A percentile compares a stretch with the other conserved stretches of the same genome.
Conservation (phyloP, 1,140 invertebrate species). For the Pseudomyrmex dendroicus region DNA sequence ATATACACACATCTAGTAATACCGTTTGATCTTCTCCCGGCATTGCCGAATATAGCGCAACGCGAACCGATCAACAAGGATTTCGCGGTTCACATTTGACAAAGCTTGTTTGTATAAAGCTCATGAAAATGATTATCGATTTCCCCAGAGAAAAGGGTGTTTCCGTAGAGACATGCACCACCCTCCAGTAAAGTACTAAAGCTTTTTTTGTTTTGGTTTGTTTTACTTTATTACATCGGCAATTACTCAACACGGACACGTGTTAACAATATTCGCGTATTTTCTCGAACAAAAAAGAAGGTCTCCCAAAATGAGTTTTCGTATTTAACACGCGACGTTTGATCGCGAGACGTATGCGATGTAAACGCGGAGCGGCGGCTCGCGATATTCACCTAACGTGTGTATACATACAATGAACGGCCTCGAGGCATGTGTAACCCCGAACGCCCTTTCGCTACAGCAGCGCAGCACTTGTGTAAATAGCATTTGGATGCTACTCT, state of each 20-base stretch:
- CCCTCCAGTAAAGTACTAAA: too few relatives aligned
- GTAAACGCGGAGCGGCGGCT: too few relatives aligned
- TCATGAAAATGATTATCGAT: slow-evolving; percentile 28
- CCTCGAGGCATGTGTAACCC: slow-evolving; percentile 28
- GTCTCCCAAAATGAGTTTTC: background rate
- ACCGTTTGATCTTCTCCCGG: too few relatives aligned
- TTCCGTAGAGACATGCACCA: background rate
- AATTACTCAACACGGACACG: slow-evolving; percentile 36
- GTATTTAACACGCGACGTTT: slow-evolving; percentile 30
- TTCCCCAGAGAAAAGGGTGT: background rate
- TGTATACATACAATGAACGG: background rate
- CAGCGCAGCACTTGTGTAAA: slow-evolving; percentile 71
- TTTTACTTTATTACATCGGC: background rate
- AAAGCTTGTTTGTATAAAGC: background rate
- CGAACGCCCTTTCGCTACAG: slow-evolving; percentile 64
- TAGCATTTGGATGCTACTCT: slow-evolving; percentile 75
- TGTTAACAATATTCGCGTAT: background rate
- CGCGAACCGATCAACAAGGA: background rate
- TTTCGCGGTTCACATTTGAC: background rate
- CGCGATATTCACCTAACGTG: too few relatives aligned
- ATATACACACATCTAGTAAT: too few relatives aligned
- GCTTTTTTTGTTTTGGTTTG: too few relatives aligned
- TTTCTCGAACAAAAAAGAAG: too few relatives aligned
- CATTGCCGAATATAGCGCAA: too few relatives aligned
- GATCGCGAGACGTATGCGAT: slow-evolving; percentile 27